These are phyloP conservation scores for Lordiphosa collinella DNA, from an alignment of 1,140 invertebrate genomes.

Conservation along the genomic window DNA sequence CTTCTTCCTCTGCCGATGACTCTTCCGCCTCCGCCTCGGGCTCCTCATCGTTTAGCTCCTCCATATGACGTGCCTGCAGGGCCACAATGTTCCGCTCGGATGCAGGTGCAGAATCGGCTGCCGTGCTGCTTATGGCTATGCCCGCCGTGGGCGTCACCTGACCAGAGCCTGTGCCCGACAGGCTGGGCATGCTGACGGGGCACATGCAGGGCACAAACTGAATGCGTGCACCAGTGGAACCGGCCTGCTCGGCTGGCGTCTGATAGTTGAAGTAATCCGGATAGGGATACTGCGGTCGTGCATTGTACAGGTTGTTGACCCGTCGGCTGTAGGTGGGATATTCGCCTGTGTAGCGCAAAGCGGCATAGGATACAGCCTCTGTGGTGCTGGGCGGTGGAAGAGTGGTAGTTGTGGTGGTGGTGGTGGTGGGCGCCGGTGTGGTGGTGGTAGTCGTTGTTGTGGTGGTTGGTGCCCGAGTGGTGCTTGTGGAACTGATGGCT, in stretches of 20 bases:
- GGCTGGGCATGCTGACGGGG: slow-evolving; percentile 56
- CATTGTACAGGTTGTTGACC: slow-evolving; percentile 62
- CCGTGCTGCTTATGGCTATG: slow-evolving; percentile 6
- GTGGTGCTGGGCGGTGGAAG: slow-evolving; percentile 16
- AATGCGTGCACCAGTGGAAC: slow-evolving; percentile 33
- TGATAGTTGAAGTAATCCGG: slow-evolving; percentile 74
- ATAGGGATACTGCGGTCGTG: slow-evolving; percentile 69
- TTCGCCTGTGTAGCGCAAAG: slow-evolving; percentile 36
- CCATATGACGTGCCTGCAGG: slow-evolving; percentile 52
- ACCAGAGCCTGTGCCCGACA: slow-evolving; percentile 9
- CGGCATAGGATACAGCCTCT: slow-evolving; percentile 15
- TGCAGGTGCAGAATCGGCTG: neutral
- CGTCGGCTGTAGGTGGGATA: slow-evolving; percentile 68
- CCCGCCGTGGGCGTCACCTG: slow-evolving; percentile 15
- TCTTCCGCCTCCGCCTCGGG: slow-evolving; percentile 28
- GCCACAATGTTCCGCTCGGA: slow-evolving; percentile 1
- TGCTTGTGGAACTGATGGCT: slow-evolving; percentile 6
- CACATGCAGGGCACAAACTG: slow-evolving; percentile 78
- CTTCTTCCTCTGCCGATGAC: slow-evolving; percentile 4
- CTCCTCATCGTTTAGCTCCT: slow-evolving; percentile 32
- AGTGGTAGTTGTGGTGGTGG: slow-evolving; percentile 23
- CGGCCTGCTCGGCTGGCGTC: slow-evolving; percentile 14
- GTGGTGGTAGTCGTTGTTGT: slow-evolving; percentile 39
- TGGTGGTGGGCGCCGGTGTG: slow-evolving; percentile 27
- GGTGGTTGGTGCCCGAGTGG: slow-evolving; percentile 47